phyloP scores from a whole-genome alignment of 2,888 invertebrate species.

The Phoenoteleia sp. region DNA sequence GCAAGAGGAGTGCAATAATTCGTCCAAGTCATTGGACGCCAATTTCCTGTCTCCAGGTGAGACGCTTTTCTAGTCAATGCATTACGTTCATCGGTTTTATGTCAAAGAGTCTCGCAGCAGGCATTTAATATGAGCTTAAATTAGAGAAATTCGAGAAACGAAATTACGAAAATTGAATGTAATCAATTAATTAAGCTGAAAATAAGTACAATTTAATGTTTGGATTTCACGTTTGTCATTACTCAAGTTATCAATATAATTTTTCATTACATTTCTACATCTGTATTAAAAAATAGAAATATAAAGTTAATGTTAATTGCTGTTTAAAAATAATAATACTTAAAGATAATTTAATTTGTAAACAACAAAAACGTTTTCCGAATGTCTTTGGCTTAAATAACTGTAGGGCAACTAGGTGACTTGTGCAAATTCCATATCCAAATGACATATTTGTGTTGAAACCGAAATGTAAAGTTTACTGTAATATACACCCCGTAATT shows the following conservation, averaged over 20 bases:
- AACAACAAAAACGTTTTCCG: too few relatives aligned
- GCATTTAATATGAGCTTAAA: constrained; percentile 26
- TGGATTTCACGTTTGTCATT: too few relatives aligned
- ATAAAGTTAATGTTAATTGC: too few relatives aligned
- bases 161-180: too few relatives aligned
- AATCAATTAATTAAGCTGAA: too few relatives aligned
- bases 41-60: constrained; percentile 90
- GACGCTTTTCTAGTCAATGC: constrained; percentile 21
- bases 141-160: not conserved
- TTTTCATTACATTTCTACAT: too few relatives aligned
- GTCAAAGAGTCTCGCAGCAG: not conserved
- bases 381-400: constrained; percentile 1
- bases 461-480: not conserved
- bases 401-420: not conserved
- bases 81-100: not conserved
- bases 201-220: too few relatives aligned
- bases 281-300: too few relatives aligned
- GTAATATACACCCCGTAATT: not conserved
- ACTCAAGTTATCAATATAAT: too few relatives aligned
- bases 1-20: constrained; percentile 90
- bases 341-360: too few relatives aligned
- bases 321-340: too few relatives aligned
- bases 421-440: too few relatives aligned
- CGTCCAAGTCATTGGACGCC: constrained; percentile 88
- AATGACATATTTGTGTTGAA: not conserved